phyloP scores from a whole-genome alignment of 2,797 vertebrate genomes.

The Iguana delicatissima region DNA sequence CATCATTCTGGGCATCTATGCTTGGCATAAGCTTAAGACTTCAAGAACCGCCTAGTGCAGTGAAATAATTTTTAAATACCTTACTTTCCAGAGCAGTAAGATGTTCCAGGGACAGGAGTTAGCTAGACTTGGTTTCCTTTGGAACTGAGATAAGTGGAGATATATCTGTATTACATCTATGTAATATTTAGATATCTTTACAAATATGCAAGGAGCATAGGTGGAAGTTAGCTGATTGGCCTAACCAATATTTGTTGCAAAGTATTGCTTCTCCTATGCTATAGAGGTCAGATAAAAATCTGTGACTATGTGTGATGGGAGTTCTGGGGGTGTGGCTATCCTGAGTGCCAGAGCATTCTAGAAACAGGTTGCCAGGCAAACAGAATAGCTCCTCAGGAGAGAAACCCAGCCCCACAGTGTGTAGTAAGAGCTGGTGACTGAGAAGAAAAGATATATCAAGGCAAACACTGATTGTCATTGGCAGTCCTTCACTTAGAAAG shows the following conservation, averaged over 20 bases:
- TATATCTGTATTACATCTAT: no score
- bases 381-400: no score
- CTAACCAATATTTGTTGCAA: neutral
- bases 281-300: neutral
- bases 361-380: no score
- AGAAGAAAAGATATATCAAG: no score
- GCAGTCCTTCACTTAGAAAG: no score
- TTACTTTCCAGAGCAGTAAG: neutral
- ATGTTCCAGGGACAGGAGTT: neutral
- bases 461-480: no score
- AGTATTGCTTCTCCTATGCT: neutral
- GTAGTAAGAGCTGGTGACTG: no score
- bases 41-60: neutral
- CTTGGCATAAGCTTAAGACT: neutral
- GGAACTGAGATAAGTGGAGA: neutral
- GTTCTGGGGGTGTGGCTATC: no score
- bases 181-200: neutral
- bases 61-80: neutral
- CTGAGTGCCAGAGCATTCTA: no score
- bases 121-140: neutral
- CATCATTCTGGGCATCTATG: neutral
- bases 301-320: neutral
- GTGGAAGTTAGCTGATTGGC: neutral
- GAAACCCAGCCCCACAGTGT: no score
- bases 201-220: neutral